Conservation (phyloP, 2,888 invertebrate genomes). For the Icerya purchasi region DNA sequence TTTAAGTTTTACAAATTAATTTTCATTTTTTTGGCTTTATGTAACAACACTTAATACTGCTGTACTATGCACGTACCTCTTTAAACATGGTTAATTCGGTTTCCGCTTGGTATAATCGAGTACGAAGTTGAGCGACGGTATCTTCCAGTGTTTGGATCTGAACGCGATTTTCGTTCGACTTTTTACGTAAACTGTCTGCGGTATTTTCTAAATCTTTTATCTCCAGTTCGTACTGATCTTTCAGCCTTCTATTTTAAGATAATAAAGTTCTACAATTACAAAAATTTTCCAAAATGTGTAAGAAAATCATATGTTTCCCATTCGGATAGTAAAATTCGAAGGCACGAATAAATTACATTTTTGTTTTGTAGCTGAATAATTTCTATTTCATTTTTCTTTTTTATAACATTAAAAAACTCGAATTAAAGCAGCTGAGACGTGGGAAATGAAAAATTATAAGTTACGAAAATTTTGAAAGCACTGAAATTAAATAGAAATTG, state of each 20-base stretch:
- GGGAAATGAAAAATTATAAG: too few species aligned
- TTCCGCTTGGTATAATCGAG: conserved; percentile 18
- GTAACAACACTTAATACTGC: neutral
- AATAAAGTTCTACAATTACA: neutral
- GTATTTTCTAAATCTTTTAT: conserved; percentile 41
- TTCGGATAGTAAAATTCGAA: too few species aligned
- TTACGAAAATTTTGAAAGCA: too few species aligned
- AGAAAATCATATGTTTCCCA: too few species aligned
- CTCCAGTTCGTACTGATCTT: conserved; percentile 54
- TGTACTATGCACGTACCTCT: conserved; percentile 15
- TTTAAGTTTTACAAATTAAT: neutral
- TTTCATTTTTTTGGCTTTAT: neutral
- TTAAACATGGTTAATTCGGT: conserved; percentile 16
- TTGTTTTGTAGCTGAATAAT: too few species aligned
- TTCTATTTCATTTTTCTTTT: too few species aligned
- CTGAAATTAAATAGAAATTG: too few species aligned
- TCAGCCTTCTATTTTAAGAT: conserved; percentile 37
- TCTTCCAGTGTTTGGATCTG: conserved; percentile 44
- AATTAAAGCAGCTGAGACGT: too few species aligned
- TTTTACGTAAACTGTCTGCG: conserved; percentile 40
- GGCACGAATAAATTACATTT: too few species aligned
- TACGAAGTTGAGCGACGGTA: conserved; percentile 23
- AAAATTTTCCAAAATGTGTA: neutral
- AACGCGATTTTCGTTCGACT: conserved; percentile 42
- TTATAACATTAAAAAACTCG: too few species aligned